These are phyloP conservation scores for Panopea generosa DNA, from an alignment of 2,888 invertebrate species.

Conservation along the genomic window DNA sequence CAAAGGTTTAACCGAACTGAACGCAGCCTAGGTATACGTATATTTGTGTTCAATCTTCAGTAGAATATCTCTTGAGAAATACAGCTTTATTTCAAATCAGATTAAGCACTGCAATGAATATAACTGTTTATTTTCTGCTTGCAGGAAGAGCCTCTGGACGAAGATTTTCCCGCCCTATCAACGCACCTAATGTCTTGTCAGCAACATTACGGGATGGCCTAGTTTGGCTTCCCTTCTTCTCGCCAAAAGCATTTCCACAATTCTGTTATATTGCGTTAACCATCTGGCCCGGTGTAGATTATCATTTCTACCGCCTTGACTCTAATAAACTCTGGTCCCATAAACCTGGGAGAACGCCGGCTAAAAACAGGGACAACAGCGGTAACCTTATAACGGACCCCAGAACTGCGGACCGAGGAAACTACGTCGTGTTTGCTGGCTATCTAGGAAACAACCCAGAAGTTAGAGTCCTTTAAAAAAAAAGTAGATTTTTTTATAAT, in stretches of 20 bases:
- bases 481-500: too few relatives aligned
- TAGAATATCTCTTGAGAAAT: too few relatives aligned
- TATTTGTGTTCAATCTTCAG: too few relatives aligned
- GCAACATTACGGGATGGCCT: slow-evolving; percentile 49
- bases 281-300: slow-evolving; percentile 58
- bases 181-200: slow-evolving; percentile 10
- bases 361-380: slow-evolving; percentile 45
- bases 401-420: slow-evolving; percentile 39
- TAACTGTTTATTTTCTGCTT: too few relatives aligned
- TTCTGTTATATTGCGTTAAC: slow-evolving; percentile 45
- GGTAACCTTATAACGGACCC: slow-evolving; percentile 50
- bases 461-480: slow-evolving; percentile 24
- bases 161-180: too few relatives aligned
- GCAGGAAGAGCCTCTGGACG: too few relatives aligned
- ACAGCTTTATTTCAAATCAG: too few relatives aligned
- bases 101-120: too few relatives aligned
- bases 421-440: slow-evolving; percentile 46
- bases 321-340: slow-evolving; percentile 51
- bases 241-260: slow-evolving; percentile 1
- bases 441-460: slow-evolving; percentile 37
- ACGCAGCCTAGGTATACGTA: too few relatives aligned
- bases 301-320: slow-evolving; percentile 59
- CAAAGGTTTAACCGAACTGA: too few relatives aligned
- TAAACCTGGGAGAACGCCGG: slow-evolving; percentile 52
- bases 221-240: slow-evolving; percentile 29